Percentiles rank a stretch among this genome's conserved stretches.
Conservation (phyloP, 2,888 invertebrate species). For the Uropetala carovei region DNA sequence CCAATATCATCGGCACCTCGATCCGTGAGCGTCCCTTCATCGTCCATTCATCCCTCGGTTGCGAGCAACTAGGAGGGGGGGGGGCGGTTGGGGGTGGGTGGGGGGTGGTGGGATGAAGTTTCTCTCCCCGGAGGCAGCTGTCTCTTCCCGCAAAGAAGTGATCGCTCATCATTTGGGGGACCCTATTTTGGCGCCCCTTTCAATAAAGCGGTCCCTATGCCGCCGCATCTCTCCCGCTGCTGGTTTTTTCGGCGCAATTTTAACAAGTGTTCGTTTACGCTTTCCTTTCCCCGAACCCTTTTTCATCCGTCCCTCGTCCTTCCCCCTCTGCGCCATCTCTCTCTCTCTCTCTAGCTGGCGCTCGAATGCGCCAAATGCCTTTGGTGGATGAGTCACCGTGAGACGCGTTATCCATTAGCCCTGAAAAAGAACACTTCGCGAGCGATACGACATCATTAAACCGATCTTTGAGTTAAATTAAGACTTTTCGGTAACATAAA, state of each 20-base stretch:
- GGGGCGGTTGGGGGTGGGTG: conserved; percentile 10
- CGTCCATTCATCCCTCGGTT: conserved; percentile 30
- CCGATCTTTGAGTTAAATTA: too few relatives aligned
- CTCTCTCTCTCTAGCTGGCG: too few relatives aligned
- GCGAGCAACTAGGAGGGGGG: neutral
- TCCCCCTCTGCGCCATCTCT: neutral
- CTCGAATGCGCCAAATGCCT: too few relatives aligned
- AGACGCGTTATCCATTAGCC: too few relatives aligned
- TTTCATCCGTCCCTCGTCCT: neutral
- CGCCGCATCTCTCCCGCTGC: too few relatives aligned
- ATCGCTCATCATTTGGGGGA: conserved; percentile 60
- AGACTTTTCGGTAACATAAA: too few relatives aligned
- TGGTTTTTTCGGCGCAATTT: neutral
- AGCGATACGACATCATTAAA: too few relatives aligned
- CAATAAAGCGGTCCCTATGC: conserved; percentile 26
- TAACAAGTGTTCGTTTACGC: conserved; percentile 13
- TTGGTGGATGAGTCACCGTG: too few relatives aligned
- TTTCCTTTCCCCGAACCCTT: neutral
- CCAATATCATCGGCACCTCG: conserved; percentile 67
- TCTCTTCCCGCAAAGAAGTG: conserved; percentile 53
- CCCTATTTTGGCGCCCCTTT: conserved; percentile 43
- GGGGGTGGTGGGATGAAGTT: neutral
- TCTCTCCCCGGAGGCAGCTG: conserved; percentile 59
- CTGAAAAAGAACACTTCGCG: too few relatives aligned
- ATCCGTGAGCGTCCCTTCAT: conserved; percentile 68